Evolutionary conservation across 2,888 invertebrate species (phyloP).

Genomic region (Pseudoips prasinana): DNA sequence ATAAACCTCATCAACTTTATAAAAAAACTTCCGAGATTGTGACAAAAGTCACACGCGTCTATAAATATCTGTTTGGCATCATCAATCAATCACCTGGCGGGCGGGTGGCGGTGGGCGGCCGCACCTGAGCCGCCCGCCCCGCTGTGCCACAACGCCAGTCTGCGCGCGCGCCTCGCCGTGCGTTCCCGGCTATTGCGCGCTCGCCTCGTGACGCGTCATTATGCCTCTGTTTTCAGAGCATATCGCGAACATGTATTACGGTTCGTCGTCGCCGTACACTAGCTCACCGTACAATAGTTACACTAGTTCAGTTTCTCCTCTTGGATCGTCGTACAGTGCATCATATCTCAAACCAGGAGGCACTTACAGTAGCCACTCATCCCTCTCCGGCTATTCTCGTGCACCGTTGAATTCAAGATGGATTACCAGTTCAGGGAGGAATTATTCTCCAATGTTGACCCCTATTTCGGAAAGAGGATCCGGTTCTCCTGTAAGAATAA

Average conservation of each 20-base stretch:
- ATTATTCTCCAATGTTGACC: constrained; percentile 88
- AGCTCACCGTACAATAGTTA: constrained; percentile 63
- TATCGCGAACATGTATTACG: constrained; percentile 82
- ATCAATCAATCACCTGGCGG: constrained; percentile 72
- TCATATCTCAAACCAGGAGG: constrained; percentile 77
- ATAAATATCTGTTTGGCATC: constrained; percentile 65
- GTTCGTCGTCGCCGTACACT: constrained; percentile 72
- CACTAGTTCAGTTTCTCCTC: constrained; percentile 63
- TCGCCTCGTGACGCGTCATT: constrained; percentile 36
- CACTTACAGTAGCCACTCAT: constrained; percentile 71
- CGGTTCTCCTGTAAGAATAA: constrained; percentile 63
- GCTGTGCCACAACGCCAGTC: constrained; percentile 47
- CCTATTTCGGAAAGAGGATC: constrained; percentile 83
- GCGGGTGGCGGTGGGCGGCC: constrained; percentile 42
- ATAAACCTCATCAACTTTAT: too few relatives aligned
- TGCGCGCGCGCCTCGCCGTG: constrained; percentile 49
- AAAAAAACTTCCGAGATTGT: constrained; percentile 46
- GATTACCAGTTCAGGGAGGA: constrained; percentile 62
- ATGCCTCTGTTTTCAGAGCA: constrained; percentile 88
- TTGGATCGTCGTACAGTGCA: constrained; percentile 70
- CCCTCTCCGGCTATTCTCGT: constrained; percentile 81
- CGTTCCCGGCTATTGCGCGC: constrained; percentile 44
- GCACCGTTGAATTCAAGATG: constrained; percentile 62
- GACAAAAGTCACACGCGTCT: constrained; percentile 49
- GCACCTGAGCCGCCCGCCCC: constrained; percentile 28